Base-by-base conservation (phyloP, 92 coral and sea anemone species). In the Scolanthus callimorphus region DNA sequence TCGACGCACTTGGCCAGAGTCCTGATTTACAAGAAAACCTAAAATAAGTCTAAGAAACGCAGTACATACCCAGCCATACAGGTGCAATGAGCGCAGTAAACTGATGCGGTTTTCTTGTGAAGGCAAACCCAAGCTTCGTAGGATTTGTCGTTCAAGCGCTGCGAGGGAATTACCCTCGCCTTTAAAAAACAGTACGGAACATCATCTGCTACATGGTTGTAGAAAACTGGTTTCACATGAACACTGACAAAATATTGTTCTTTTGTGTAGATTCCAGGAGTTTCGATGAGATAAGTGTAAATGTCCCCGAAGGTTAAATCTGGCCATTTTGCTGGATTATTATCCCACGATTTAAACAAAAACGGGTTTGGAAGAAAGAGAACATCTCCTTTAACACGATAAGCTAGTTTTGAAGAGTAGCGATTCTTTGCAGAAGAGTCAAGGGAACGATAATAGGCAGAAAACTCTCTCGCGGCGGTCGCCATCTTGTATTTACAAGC, bases 61-160 rank as follows among this genome's bases (percentile, higher is more conserved):
- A n/a, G n/a, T n/a, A 48, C 58, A 0, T 56, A 28, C 57, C 76
- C 76, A 11, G 76, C 59, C 76, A 69, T 69, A 34, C 67, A 69
- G 1, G 58, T 57, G 57, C 66, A 69, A 22, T 69, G 76, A 15
- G 67, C 57, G 48, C 56, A 56, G 39, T 56, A 29, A 25, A 69
- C 76, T 11, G 29, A 17, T 3, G 67, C 57, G 2, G 11, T 30
- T 3, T 22, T 56, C 24, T 39, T 68, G 30, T 46, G 28, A 12
- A 69, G 55, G 20, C 48, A 59, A 22, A 69, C 57, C 75, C 75
- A 69, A 1, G 44, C 43, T 13, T 57, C 55, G 43, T 57, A 57
- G 1, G 75, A 66, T 12, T 57, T 57, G 29, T 69, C 76, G 31
- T 69, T 69, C 0, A 69, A 28, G 4, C 76, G 49, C 50, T 69